Conservation (phyloP, 2,113 vertebrate genomes). For the Macquaria ambigua region DNA sequence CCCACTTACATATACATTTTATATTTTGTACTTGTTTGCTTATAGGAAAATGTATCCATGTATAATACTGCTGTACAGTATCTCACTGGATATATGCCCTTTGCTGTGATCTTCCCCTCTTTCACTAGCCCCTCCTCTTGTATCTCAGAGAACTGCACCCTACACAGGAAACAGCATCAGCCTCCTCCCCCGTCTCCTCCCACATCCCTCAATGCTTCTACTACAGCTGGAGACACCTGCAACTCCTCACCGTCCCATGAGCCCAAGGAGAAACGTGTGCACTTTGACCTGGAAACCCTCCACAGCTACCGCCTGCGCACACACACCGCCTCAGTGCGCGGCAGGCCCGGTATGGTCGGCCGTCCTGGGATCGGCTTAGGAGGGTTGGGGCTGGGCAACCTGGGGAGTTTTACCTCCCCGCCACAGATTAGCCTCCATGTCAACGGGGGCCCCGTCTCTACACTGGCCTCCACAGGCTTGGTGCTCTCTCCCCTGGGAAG, state of each 20-base stretch:
- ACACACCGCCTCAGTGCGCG: conserved; percentile 77
- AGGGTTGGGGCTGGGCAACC: conserved; percentile 62
- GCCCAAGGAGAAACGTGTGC: conserved; percentile 83
- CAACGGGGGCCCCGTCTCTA: conserved; percentile 66
- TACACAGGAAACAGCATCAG: conserved; percentile 83
- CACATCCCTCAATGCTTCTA: conserved; percentile 45
- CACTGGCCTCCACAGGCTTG: conserved; percentile 65
- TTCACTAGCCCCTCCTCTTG: conserved; percentile 81
- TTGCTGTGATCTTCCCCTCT: conserved; percentile 50
- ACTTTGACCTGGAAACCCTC: conserved; percentile 87
- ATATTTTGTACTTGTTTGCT: neutral
- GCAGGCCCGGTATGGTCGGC: conserved; percentile 73
- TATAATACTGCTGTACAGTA: conserved; percentile 8
- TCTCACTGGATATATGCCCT: conserved; percentile 44
- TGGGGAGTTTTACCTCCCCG: conserved; percentile 68
- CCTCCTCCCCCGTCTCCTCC: conserved; percentile 75
- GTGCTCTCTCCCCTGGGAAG: conserved; percentile 76
- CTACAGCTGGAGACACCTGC: conserved; percentile 64
- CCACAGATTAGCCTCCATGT: conserved; percentile 72
- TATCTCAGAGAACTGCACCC: conserved; percentile 85
- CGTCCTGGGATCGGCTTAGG: conserved; percentile 79
- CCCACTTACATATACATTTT: neutral
- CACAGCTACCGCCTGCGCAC: conserved; percentile 84
- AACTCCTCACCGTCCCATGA: conserved; percentile 60
- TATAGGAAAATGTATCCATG: neutral